Conservation (phyloP, 2,888 invertebrate species). For the Boloria selene region DNA sequence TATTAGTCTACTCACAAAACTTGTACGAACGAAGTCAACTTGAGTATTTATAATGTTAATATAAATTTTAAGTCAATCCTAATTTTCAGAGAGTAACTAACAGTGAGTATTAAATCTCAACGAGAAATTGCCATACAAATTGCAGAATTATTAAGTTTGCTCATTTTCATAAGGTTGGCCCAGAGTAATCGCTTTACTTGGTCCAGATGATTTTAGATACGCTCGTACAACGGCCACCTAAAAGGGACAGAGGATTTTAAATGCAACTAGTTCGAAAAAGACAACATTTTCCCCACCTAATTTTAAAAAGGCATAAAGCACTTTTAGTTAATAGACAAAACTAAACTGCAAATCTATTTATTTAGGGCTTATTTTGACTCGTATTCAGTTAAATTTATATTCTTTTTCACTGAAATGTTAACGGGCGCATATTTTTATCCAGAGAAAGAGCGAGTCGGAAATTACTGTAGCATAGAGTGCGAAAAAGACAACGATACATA, state of each 20-base stretch:
- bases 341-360: slow-evolving; percentile 45
- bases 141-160: slow-evolving; percentile 70
- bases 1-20: too few species aligned
- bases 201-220: slow-evolving; percentile 79
- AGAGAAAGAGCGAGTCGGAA: slow-evolving; percentile 65
- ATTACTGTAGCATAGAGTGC: slow-evolving; percentile 43
- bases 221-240: slow-evolving; percentile 65
- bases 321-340: slow-evolving; percentile 41
- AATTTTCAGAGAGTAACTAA: slow-evolving; percentile 35
- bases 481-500: slow-evolving; percentile 61
- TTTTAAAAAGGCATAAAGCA: slow-evolving; percentile 55
- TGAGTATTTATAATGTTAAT: too few species aligned
- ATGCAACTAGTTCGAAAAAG: slow-evolving; percentile 80
- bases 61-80: slow-evolving; percentile 31
- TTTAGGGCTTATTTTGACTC: slow-evolving; percentile 54
- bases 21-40: too few species aligned
- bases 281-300: slow-evolving; percentile 69
- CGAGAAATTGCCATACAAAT: slow-evolving; percentile 45
- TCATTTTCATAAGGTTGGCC: slow-evolving; percentile 71
- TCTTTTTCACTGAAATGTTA: slow-evolving; percentile 75
- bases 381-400: slow-evolving; percentile 61
- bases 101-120: slow-evolving; percentile 36
- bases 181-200: slow-evolving; percentile 76
- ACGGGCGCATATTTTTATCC: slow-evolving; percentile 80
- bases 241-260: slow-evolving; percentile 77